These are phyloP conservation scores for Callimorpha dominula DNA, from an alignment of 2,888 invertebrate genomes.

Conservation along the genomic window DNA sequence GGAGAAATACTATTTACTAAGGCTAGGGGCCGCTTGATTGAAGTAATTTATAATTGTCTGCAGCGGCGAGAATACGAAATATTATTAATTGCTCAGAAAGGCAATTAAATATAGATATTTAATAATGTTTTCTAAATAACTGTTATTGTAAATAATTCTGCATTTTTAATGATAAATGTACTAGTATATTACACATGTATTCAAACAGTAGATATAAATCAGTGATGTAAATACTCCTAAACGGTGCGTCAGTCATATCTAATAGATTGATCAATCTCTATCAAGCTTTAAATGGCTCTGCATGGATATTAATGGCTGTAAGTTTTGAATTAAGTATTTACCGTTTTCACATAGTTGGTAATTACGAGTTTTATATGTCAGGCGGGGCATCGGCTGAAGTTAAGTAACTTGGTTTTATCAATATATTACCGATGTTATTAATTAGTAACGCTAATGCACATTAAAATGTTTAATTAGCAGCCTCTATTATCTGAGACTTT, in stretches of 20 bases:
- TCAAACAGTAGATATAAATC: slow-evolving; percentile 28
- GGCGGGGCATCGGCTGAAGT: slow-evolving; percentile 24
- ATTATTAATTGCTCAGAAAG: neutral
- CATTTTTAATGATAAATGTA: slow-evolving; percentile 17
- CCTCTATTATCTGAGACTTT: slow-evolving; percentile 6
- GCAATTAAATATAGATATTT: slow-evolving; percentile 1
- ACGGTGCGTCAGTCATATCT: slow-evolving; percentile 42
- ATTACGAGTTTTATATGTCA: slow-evolving; percentile 42
- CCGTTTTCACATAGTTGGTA: slow-evolving; percentile 44
- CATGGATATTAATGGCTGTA: slow-evolving; percentile 47
- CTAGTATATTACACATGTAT: neutral
- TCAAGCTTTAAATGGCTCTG: slow-evolving; percentile 41
- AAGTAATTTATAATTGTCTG: slow-evolving; percentile 23
- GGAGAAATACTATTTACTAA: slow-evolving; percentile 32
- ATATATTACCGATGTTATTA: slow-evolving; percentile 29
- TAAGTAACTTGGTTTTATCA: slow-evolving; percentile 36
- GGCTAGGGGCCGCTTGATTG: slow-evolving; percentile 29
- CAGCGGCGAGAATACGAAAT: slow-evolving; percentile 17
- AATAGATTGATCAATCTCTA: slow-evolving; percentile 54
- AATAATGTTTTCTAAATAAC: neutral
- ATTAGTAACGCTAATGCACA: slow-evolving; percentile 43
- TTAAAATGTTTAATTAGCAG: slow-evolving; percentile 12
- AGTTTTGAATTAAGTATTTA: slow-evolving; percentile 52
- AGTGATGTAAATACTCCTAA: slow-evolving; percentile 36
- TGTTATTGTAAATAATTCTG: slow-evolving; percentile 1